These are phyloP conservation scores for Apodemia mormo DNA, from an alignment of 2,888 invertebrate species.

Conservation along the genomic window DNA sequence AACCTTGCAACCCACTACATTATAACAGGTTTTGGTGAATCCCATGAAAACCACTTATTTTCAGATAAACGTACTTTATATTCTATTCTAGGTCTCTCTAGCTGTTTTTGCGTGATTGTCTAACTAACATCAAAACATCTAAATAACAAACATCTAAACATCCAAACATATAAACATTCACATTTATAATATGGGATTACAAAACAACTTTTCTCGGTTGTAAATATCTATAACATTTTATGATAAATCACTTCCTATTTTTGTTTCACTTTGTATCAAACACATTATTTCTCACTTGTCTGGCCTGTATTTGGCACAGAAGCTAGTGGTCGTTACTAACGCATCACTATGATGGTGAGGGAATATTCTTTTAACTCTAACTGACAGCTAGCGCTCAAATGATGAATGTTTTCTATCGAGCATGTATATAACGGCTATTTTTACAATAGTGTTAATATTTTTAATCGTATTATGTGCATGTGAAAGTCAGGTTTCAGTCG, in stretches of 20 bases:
- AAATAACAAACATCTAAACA: no score
- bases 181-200: no score
- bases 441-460: neutral
- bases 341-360: slow-evolving; percentile 9
- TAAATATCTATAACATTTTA: neutral
- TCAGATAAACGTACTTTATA: no score
- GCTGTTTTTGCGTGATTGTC: no score
- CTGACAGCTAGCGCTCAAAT: slow-evolving; percentile 10
- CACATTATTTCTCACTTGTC: slow-evolving; percentile 6
- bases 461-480: neutral
- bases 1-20: no score
- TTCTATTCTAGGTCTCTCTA: no score
- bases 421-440: neutral
- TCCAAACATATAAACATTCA: no score
- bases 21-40: no score
- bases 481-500: no score
- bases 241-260: slow-evolving; percentile 7
- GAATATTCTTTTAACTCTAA: neutral
- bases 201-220: neutral
- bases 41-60: no score
- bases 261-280: slow-evolving; percentile 7
- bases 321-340: slow-evolving; percentile 9
- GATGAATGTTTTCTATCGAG: slow-evolving; percentile 2
- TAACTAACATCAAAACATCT: no score
- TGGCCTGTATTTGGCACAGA: slow-evolving; percentile 7